Conservation (phyloP, 2,797 vertebrate species). For the Pygocentrus nattereri region DNA sequence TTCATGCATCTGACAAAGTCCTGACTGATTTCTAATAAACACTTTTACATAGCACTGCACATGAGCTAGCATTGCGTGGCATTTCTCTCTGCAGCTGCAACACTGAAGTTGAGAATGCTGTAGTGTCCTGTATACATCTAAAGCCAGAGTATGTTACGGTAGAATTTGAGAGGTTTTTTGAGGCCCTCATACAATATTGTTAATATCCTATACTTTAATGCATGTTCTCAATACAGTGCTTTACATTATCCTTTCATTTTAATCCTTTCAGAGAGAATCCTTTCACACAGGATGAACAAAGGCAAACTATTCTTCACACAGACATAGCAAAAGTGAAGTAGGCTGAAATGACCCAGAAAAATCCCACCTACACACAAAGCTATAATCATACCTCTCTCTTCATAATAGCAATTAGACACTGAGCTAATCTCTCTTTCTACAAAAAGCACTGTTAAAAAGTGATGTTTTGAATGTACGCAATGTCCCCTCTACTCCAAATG, state of each 20-base stretch:
- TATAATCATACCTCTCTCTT: not conserved
- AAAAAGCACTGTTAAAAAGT: conserved; percentile 11
- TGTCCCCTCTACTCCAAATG: not conserved
- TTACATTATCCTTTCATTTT: too few species aligned
- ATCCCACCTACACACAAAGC: not conserved
- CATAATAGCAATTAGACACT: not conserved
- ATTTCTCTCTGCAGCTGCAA: too few species aligned
- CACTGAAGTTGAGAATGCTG: too few species aligned
- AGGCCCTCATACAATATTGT: too few species aligned
- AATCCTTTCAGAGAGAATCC: not conserved
- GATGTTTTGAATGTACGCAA: not conserved
- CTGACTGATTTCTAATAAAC: conserved; percentile 21
- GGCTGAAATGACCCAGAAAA: not conserved
- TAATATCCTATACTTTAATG: too few species aligned
- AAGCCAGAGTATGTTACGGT: too few species aligned
- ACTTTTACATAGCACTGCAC: conserved; percentile 1
- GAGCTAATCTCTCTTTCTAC: not conserved
- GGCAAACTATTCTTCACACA: not conserved
- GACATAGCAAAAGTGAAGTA: not conserved
- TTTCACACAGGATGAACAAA: not conserved
- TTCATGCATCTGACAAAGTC: not conserved
- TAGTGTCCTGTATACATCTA: too few species aligned
- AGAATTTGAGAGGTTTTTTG: too few species aligned
- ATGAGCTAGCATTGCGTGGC: too few species aligned
- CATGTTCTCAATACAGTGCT: not conserved